These are phyloP conservation scores for Murina feae DNA, from an alignment of 2,113 vertebrate species.

Conservation along the genomic window DNA sequence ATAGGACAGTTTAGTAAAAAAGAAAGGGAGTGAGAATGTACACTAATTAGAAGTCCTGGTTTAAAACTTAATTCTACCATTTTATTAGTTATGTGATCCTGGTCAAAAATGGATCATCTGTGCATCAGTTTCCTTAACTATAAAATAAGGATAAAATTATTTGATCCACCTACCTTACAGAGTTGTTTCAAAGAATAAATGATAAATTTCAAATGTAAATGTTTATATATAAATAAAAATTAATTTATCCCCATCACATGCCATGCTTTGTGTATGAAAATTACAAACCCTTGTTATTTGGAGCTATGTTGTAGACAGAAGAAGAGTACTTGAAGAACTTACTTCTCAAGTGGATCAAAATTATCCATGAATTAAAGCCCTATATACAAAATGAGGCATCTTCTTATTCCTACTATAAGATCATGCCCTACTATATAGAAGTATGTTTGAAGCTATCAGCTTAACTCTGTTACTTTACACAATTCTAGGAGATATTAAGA, in stretches of 20 bases:
- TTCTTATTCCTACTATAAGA: neutral
- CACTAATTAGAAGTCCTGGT: neutral
- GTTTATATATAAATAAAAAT: neutral
- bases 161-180: neutral
- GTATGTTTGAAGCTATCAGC: neutral
- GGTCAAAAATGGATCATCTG: neutral
- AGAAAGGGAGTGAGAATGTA: neutral
- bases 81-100: neutral
- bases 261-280: neutral
- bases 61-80: neutral
- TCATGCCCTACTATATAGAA: neutral
- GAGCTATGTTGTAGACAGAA: neutral
- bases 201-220: constrained; percentile 16
- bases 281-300: neutral
- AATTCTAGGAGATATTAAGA: neutral
- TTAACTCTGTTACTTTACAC: neutral
- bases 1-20: neutral
- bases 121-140: neutral
- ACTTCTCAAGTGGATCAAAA: neutral
- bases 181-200: neutral
- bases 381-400: neutral
- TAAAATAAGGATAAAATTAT: constrained; percentile 11
- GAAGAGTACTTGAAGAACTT: neutral
- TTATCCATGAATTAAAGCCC: neutral
- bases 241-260: neutral